Evolutionary conservation across 1,140 invertebrate genomes (phyloP).

Genomic region (Steinernema khuongi): DNA sequence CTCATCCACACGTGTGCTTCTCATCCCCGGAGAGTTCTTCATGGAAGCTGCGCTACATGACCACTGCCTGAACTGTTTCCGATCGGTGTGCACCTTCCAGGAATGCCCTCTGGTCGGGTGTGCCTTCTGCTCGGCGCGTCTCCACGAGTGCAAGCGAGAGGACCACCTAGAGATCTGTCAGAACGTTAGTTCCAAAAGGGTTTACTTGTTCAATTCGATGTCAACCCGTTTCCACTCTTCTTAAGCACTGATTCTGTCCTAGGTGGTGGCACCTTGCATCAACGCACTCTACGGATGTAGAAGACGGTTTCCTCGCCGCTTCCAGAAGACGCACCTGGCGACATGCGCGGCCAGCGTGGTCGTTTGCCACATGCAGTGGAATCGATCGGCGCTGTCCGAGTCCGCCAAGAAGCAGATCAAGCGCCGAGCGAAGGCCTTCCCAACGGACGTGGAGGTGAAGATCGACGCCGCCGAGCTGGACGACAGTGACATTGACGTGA

Average conservation of each 20-base stretch:
- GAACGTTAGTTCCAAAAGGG: not conserved
- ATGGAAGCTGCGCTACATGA: not conserved
- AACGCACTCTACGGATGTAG: constrained; percentile 9
- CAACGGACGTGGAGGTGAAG: constrained; percentile 3
- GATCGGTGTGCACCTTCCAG: not conserved
- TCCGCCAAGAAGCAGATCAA: constrained; percentile 12
- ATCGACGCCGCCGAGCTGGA: not conserved
- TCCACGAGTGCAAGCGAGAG: not conserved
- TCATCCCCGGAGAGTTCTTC: not conserved
- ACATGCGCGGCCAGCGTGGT: constrained; percentile 19
- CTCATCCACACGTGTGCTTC: not conserved
- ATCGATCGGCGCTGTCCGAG: constrained; percentile 19
- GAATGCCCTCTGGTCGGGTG: not conserved
- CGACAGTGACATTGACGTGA: not conserved
- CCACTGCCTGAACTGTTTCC: not conserved
- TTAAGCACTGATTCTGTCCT: not conserved
- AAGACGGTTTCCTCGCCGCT: not conserved
- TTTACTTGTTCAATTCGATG: no score
- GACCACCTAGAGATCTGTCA: not conserved
- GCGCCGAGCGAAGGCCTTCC: constrained; percentile 2
- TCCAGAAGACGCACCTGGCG: constrained; percentile 10
- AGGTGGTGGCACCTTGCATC: constrained; percentile 11
- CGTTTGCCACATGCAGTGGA: constrained; percentile 17
- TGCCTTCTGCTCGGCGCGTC: not conserved
- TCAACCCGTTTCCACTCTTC: not conserved